phyloP scores from a whole-genome alignment of 92 coral and sea anemone species.

The Desmophyllum pertusum region DNA sequence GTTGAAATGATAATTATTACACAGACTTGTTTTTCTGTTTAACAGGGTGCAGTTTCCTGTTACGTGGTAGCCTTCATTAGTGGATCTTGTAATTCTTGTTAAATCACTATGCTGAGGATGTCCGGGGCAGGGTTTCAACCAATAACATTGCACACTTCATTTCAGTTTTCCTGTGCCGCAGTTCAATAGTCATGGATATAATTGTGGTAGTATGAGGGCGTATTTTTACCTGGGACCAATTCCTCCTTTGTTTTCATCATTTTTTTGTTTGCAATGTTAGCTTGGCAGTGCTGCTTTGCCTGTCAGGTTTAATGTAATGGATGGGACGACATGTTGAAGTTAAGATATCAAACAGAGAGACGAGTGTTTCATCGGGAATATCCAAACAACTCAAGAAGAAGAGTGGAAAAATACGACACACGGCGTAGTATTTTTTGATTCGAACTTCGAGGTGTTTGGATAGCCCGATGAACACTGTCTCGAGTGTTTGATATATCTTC shows the following conservation, averaged over 20 bases:
- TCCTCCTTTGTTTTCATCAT: constrained; percentile 91
- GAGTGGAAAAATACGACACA: no score
- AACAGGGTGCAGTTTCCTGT: constrained; percentile 91
- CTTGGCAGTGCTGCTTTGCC: constrained; percentile 84
- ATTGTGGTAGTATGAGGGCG: constrained; percentile 73
- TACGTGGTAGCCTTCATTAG: constrained; percentile 88
- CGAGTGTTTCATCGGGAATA: no score
- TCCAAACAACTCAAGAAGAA: no score
- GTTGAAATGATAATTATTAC: no score
- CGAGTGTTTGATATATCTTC: no score
- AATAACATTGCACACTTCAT: constrained; percentile 83
- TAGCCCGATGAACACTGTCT: no score
- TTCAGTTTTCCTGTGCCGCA: constrained; percentile 89
- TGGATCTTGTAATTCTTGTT: constrained; percentile 92
- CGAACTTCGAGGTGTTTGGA: no score
- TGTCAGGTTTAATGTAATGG: constrained; percentile 68
- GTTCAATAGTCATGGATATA: constrained; percentile 71
- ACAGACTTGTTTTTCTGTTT: constrained; percentile 23
- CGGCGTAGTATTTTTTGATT: no score
- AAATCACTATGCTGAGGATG: constrained; percentile 94
- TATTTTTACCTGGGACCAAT: constrained; percentile 97
- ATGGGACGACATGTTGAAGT: constrained; percentile 1
- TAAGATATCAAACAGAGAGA: no score
- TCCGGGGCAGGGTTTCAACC: constrained; percentile 94
- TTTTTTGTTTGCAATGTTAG: constrained; percentile 93